Evolutionary conservation across 1,140 invertebrate species (phyloP).

Genomic region (Drosophila miranda): DNA sequence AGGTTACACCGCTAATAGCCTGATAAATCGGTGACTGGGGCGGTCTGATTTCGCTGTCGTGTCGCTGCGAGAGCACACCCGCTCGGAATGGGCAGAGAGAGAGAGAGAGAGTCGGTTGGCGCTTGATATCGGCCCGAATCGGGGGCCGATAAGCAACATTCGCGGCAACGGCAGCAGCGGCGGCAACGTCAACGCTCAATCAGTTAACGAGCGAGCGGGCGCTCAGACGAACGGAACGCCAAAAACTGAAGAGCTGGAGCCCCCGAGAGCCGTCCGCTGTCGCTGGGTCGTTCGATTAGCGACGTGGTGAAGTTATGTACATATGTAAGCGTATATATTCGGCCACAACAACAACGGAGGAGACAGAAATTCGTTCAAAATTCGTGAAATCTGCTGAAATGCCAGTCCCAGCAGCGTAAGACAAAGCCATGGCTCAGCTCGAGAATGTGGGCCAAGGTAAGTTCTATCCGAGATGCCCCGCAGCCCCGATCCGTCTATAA

Average conservation of each 20-base stretch:
- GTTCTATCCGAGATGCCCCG: neutral
- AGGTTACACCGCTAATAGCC: conserved; percentile 61
- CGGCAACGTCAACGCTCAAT: conserved; percentile 60
- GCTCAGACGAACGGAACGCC: conserved; percentile 45
- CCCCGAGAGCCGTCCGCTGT: conserved; percentile 27
- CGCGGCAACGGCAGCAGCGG: conserved; percentile 18
- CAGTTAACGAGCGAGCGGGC: conserved; percentile 66
- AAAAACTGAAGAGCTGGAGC: conserved; percentile 5
- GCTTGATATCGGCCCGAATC: conserved; percentile 44
- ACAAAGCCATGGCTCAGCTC: conserved; percentile 62
- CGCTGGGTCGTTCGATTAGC: conserved; percentile 60
- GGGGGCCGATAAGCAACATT: conserved; percentile 36
- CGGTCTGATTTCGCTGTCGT: conserved; percentile 39
- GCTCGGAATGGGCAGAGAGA: neutral
- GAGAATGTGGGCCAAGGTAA: conserved; percentile 67
- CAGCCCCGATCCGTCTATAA: neutral
- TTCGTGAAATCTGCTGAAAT: conserved; percentile 52
- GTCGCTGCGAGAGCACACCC: conserved; percentile 9
- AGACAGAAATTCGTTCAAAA: conserved; percentile 41
- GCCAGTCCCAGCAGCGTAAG: conserved; percentile 35
- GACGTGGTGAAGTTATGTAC: conserved; percentile 68
- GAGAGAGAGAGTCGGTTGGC: conserved; percentile 14
- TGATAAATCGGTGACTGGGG: conserved; percentile 60
- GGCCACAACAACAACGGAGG: conserved; percentile 47
- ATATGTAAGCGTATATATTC: conserved; percentile 26